Evolutionary conservation across 2,797 vertebrate genomes (phyloP).

Genomic region (Pangasius larnaudii): DNA sequence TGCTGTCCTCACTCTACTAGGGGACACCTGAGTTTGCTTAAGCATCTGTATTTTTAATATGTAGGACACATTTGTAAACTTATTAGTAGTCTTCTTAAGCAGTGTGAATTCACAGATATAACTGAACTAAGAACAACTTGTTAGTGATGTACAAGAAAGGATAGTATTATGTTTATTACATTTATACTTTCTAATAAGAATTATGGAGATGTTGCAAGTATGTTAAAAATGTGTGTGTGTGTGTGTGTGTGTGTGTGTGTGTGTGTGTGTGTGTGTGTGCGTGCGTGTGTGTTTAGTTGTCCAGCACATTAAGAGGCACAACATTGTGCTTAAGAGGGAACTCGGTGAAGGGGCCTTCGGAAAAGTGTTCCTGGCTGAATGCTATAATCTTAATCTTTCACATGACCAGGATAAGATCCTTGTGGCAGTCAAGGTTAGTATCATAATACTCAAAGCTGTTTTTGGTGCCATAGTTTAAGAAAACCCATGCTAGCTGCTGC

Average conservation of each 20-base stretch:
- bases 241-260: not conserved
- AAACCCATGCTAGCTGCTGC: not conserved
- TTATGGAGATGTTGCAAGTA: not conserved
- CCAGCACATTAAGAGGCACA: slow-evolving; percentile 97
- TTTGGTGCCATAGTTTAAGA: not conserved
- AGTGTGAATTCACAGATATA: not conserved
- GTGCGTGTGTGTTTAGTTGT: slow-evolving; percentile 81
- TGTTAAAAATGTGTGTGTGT: not conserved
- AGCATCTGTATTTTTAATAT: slow-evolving; percentile 10
- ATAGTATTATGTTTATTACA: not conserved
- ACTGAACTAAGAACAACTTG: not conserved
- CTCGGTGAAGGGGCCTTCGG: slow-evolving; percentile 97
- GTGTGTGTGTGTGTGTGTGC: not conserved
- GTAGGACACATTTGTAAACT: not conserved
- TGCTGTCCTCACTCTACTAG: slow-evolving; percentile 44
- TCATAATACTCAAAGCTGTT: not conserved
- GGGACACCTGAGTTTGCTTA: slow-evolving; percentile 25
- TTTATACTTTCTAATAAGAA: not conserved
- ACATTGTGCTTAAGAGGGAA: slow-evolving; percentile 96
- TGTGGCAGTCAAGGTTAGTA: slow-evolving; percentile 94
- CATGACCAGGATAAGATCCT: slow-evolving; percentile 94
- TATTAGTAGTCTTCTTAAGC: not conserved
- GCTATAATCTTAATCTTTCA: slow-evolving; percentile 86
- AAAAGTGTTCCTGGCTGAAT: slow-evolving; percentile 97
- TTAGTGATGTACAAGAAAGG: not conserved